Base-by-base conservation (phyloP, 2,888 invertebrate genomes). In the Pyrgus malvae region DNA sequence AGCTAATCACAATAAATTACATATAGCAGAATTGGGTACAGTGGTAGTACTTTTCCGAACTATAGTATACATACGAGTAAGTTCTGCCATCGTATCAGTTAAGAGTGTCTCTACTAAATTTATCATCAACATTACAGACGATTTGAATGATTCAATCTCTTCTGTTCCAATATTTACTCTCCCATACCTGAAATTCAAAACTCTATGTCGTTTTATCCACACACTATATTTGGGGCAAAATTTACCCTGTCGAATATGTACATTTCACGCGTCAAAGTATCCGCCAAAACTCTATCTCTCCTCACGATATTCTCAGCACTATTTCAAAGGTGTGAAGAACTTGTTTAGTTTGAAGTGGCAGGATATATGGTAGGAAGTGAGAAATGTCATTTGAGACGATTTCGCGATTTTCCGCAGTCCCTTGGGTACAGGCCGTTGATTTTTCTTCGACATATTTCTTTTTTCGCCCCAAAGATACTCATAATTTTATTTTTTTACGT, bases 191-290 rank as follows among this genome's bases (percentile, higher is more conserved):
- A 60, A 62, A 63, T 63, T 56, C 31, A 42, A 37, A 63, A 57
- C 53, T 21, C 46, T 42, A 55, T 42, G 38, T 54, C 62, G 66
- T 38, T 38, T 25, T 68, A 67, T 62, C 33, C 40, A 40, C 72
- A 76, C 73, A 76, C 77, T 79, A 71, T 78, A 80, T 83, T 83
- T 78, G 76, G 68, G 69, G 68, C 75, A 76, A 82, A 83, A 87
- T 84, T 87, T 81, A 76, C 76, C 68, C 70, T 72, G 68, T 69
- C 71, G 77, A 76, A 82, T 80, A n/a, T n/a, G n/a, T n/a, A 83
- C 75, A 83, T 85, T 81, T 79, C 72, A 78, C 75, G 77, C 74
- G 71, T 72, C 67, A 70, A 79, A 78, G 68, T 78, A 74, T 73
- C 65, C 58, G 48, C 56, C 56, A 57, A 72, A 75, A 63, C 58